Base-by-base conservation (phyloP, 2,797 vertebrate species). In the Clarias fuscus region DNA sequence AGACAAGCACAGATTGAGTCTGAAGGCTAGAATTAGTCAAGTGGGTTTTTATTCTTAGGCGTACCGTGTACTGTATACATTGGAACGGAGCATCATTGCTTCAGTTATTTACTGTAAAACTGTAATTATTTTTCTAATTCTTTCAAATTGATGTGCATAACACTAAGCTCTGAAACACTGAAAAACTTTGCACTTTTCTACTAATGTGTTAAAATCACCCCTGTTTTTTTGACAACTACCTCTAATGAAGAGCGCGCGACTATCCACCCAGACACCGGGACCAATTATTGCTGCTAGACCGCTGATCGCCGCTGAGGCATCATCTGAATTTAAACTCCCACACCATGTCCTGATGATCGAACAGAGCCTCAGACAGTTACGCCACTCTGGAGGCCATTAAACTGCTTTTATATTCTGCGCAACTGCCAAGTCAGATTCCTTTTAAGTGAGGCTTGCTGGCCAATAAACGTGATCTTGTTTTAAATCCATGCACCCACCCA, bases 401-500 rank as follows among this genome's bases (percentile, higher is more conserved):
- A 22, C 56, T 6, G 43, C 22, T 65, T 64, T 27, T 3, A 53
- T 67, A 30, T 65, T 65, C 79, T 67, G 40, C 48, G 61, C 24
- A 65, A 81, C 62, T 48, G 61, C 40, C 61, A 65, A 65, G 78
- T 65, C 61, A 65, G 15, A 81, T 81, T 81, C 15, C 40, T 65
- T 81, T 59, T 10, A 81, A 65, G 37, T 67, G 37, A 81, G 62
- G 40, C n/a, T 43, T 20, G n/a, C 17, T 30, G 59, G 61, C 78
- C 37, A 27, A 81, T 65, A 65, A 65, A 65, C 27, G 37, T 11
- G 61, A 81, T 48, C 61, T 27, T 81, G 61, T 65, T 48, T 81
- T 65, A 81, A 67, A 81, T 65, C 62, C 40, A 81, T 81, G 40
- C 62, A 65, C 40, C 37, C 62, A 40, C 62, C 79, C 79, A 24